A percentile compares a stretch with the other conserved stretches of the same genome.
These are phyloP conservation scores for Sylvietta virens DNA, from an alignment of 2,113 vertebrate species.

Conservation along the genomic window DNA sequence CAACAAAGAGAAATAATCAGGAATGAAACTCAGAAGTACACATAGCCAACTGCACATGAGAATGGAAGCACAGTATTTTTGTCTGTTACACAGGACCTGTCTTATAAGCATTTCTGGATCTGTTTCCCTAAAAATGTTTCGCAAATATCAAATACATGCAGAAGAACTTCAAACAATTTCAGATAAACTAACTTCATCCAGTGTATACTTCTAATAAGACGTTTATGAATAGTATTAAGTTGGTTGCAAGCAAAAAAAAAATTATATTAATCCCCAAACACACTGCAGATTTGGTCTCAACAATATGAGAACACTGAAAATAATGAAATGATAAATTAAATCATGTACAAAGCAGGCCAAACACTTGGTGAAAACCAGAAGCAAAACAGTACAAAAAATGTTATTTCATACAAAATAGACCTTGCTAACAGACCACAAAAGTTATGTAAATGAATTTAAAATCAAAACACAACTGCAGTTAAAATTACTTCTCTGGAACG, in stretches of 20 bases:
- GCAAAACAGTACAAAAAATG: neutral
- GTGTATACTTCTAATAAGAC: neutral
- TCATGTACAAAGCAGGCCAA: neutral
- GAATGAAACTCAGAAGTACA: neutral
- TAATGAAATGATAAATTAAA: neutral
- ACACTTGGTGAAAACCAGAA: neutral
- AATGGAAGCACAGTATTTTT: neutral
- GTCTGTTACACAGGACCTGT: neutral
- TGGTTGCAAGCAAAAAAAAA: neutral
- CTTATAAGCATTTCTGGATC: neutral
- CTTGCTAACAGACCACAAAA: neutral
- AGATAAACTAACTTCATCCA: neutral
- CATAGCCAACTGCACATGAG: accelerated
- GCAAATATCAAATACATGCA: neutral
- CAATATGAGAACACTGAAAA: neutral
- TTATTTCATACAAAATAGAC: neutral
- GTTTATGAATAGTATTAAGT: neutral
- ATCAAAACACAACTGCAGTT: neutral
- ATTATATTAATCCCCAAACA: neutral
- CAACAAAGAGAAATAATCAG: neutral
- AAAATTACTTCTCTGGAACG: neutral
- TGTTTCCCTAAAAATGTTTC: neutral
- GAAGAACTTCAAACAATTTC: neutral
- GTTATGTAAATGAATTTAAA: neutral
- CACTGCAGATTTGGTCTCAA: neutral